Base-by-base conservation (phyloP, 1,140 invertebrate species). In the Caenorhabditis brenneri region DNA sequence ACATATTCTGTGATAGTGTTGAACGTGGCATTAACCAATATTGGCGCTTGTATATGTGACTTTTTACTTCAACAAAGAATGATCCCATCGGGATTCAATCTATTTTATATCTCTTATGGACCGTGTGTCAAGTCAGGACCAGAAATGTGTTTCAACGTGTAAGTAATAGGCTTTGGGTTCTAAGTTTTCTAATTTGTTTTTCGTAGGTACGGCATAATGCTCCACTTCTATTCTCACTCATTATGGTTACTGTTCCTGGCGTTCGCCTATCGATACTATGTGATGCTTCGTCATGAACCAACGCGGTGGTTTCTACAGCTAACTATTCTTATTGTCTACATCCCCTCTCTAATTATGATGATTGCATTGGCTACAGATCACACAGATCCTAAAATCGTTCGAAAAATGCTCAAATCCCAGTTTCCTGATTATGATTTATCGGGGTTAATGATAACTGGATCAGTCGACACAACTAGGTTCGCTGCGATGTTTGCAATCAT, bases 51-150 rank as follows among this genome's bases (percentile, higher is more conserved):
- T 48, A 27, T 83, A 0, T 49, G 39, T 27, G 81, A 27, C 6
- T 39, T 83, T 27, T 31, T 83, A 12, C n/a, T 82, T 4, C 39
- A 69, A 39, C 33, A 82, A 29, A 60, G 81, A 83, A 65, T 83
- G 22, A 51, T 83, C 42, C 81, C 31, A 36, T n/a, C n/a, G 3
- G 24, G 65, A 16, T 12, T 5, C 2, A 31, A 29, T 31, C 15
- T 83, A 6, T 39, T 42, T 16, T 83, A 83, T 19, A 31, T 83
- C 3, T 83, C 81, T 10, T 65, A 58, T 31, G 81, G 81, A 6
- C 65, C 60, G 10, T 83, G 81, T 49, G 5, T n/a, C 10, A 12
- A 36, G 10, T 36, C 78, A 16, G 46, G 46, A 27, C 19, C 27
- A 12, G 15, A 16, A n/a, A 33, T 79, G 9, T 83, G 81, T 31